A percentile compares a stretch with the other conserved stretches of the same genome.
Conservation (phyloP, 1,140 invertebrate species). For the Brachionus asplanchnoidis region DNA sequence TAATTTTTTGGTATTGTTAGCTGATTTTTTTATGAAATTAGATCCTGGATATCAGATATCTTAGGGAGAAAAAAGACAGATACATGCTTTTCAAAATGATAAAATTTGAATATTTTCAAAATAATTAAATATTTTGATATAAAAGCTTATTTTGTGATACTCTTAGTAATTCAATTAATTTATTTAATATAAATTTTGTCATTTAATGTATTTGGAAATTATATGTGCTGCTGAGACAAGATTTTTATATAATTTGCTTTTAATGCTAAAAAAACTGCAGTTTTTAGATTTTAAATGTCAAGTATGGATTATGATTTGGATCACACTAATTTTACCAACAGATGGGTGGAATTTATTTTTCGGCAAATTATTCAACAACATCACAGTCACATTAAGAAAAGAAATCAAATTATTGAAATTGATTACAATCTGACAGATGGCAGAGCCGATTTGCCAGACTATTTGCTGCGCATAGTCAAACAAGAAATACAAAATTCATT, state of each 20-base stretch:
- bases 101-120: not conserved
- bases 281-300: not conserved
- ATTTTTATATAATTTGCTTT: not conserved
- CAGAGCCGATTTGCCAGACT: not conserved
- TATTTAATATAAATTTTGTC: not conserved
- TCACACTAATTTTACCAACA: not conserved
- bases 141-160: slow-evolving; percentile 15
- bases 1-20: not conserved
- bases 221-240: not conserved
- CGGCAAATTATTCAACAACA: not conserved
- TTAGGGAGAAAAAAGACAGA: not conserved
- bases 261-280: not conserved
- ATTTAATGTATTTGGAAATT: not conserved
- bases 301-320: not conserved
- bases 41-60: not conserved
- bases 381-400: not conserved
- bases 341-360: not conserved
- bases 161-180: not conserved
- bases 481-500: not conserved
- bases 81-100: not conserved
- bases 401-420: slow-evolving; percentile 21
- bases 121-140: slow-evolving; percentile 5
- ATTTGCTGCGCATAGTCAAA: not conserved
- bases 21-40: not conserved
- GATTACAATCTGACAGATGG: not conserved